phyloP scores from a whole-genome alignment of 1,140 invertebrate genomes.

The Bombus breviceps region DNA sequence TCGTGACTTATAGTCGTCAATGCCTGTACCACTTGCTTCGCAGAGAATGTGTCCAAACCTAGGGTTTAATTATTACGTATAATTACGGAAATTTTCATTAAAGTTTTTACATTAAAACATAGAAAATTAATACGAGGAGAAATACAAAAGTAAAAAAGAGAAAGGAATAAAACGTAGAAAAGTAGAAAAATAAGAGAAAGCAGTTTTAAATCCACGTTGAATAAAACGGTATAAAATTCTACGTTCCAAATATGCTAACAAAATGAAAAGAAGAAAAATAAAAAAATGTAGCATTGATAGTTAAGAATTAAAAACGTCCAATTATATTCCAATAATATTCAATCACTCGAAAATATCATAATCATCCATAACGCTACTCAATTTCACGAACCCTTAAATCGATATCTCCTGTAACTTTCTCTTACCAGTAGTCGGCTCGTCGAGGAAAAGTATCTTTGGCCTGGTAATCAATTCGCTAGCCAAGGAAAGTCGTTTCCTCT shows the following conservation, averaged over 20 bases:
- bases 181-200: neutral
- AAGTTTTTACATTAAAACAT: neutral
- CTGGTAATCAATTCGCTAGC: conserved; percentile 91
- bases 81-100: neutral
- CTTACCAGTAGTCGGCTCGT: conserved; percentile 85
- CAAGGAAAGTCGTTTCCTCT: conserved; percentile 91
- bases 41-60: conserved; percentile 89
- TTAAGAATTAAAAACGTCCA: neutral
- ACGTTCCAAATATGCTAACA: neutral
- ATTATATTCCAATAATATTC: neutral
- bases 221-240: neutral
- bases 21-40: conserved; percentile 86
- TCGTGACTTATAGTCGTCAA: conserved; percentile 87
- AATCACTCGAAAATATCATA: neutral
- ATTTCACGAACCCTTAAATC: neutral
- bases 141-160: neutral
- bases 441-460: conserved; percentile 87
- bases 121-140: neutral
- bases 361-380: neutral
- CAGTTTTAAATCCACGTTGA: neutral
- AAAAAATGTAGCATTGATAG: neutral
- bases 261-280: neutral
- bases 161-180: too few relatives aligned
- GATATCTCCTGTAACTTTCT: neutral
- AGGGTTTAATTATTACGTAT: neutral